These are phyloP conservation scores for Thomomys bottae DNA, from an alignment of 2,113 vertebrate genomes.

Conservation along the genomic window DNA sequence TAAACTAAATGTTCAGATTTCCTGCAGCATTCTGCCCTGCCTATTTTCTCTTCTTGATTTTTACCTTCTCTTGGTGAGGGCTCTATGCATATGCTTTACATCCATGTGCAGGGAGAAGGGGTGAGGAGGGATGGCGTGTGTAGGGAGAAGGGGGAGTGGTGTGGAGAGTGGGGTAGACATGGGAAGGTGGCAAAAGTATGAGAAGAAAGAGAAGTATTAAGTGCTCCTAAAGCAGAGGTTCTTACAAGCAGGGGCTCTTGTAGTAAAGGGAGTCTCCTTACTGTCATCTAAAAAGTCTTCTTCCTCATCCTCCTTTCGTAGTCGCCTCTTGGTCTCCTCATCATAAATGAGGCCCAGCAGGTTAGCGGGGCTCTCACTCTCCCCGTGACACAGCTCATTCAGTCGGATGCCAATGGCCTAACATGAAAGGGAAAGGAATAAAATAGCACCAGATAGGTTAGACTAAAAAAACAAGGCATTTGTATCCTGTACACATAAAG, in stretches of 20 bases:
- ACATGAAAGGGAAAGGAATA: neutral
- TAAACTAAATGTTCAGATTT: neutral
- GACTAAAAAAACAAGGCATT: neutral
- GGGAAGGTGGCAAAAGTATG: slow-evolving; percentile 81
- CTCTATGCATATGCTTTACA: slow-evolving; percentile 50
- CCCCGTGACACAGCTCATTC: slow-evolving; percentile 95
- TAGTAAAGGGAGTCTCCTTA: slow-evolving; percentile 94
- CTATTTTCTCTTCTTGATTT: neutral
- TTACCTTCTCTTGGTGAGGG: neutral
- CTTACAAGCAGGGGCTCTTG: slow-evolving; percentile 91
- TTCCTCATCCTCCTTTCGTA: slow-evolving; percentile 98
- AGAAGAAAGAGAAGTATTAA: slow-evolving; percentile 81
- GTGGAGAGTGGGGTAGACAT: slow-evolving; percentile 28
- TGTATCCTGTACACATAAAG: neutral
- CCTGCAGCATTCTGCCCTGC: neutral
- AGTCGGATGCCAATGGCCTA: slow-evolving; percentile 96
- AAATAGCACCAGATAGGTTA: neutral
- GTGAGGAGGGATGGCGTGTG: neutral
- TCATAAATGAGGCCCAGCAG: slow-evolving; percentile 97
- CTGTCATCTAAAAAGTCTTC: slow-evolving; percentile 99
- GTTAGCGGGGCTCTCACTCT: slow-evolving; percentile 97
- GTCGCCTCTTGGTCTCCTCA: slow-evolving; percentile 95
- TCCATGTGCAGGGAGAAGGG: slow-evolving; percentile 56
- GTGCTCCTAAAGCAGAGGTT: slow-evolving; percentile 89
- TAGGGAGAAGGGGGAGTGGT: slow-evolving; percentile 29